Conservation (phyloP, 2,797 vertebrate genomes). For the Scyliorhinus canicula region DNA sequence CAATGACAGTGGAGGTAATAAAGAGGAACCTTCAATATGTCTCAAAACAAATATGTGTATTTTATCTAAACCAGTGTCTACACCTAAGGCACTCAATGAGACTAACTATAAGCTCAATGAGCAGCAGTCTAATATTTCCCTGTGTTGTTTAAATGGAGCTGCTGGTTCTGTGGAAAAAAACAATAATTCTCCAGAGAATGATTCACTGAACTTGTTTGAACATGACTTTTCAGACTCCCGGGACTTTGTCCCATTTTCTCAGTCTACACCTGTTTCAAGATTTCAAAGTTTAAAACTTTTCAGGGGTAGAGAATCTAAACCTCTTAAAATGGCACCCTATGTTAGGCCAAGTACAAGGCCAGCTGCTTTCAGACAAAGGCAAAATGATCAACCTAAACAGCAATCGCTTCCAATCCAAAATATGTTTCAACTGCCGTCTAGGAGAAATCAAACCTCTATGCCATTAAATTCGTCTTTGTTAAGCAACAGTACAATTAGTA, state of each 20-base stretch:
- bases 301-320: conserved; percentile 38
- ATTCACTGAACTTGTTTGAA: background rate
- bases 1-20: conserved; percentile 45
- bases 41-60: background rate
- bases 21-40: conserved; percentile 14
- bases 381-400: background rate
- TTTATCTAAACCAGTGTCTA: background rate
- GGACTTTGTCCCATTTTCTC: conserved; percentile 58
- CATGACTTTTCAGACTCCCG: conserved; percentile 42
- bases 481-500: conserved; percentile 30
- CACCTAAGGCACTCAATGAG: background rate
- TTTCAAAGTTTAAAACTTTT: conserved; percentile 42
- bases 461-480: conserved; percentile 34
- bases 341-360: conserved; percentile 25
- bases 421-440: background rate
- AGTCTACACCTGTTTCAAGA: conserved; percentile 59
- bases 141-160: background rate
- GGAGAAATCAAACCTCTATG: background rate
- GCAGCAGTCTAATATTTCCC: background rate
- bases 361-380: background rate
- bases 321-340: conserved; percentile 39
- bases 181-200: conserved; percentile 13
- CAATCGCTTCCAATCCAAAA: background rate
- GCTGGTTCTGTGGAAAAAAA: background rate
- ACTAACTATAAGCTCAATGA: background rate